These are phyloP conservation scores for Eciton burchellii DNA, from an alignment of 1,140 invertebrate species.

Conservation along the genomic window DNA sequence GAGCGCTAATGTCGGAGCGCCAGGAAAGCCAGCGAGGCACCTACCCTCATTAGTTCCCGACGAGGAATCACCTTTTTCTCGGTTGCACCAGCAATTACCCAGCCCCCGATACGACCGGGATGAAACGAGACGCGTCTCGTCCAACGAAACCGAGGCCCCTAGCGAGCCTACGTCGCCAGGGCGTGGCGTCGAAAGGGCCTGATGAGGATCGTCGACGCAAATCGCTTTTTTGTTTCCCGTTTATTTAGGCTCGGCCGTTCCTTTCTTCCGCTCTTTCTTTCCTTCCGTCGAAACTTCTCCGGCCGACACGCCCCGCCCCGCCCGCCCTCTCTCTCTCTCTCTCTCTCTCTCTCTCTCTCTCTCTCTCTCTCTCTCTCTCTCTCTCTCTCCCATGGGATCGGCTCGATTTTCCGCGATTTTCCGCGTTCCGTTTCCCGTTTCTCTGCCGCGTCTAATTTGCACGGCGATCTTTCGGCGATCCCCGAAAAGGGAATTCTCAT, in stretches of 20 bases:
- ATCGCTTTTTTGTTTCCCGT: slow-evolving; percentile 52
- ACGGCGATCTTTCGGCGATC: not conserved
- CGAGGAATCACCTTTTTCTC: slow-evolving; percentile 53
- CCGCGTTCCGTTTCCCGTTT: not conserved
- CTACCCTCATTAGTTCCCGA: slow-evolving; percentile 50
- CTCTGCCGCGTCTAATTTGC: not conserved
- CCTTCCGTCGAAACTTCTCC: slow-evolving; percentile 30
- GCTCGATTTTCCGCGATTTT: slow-evolving; percentile 8
- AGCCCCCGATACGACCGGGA: slow-evolving; percentile 17
- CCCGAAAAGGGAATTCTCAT: slow-evolving; percentile 30
- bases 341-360: too few species aligned
- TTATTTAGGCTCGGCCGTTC: not conserved
- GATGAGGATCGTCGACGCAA: slow-evolving; percentile 46
- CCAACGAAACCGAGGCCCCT: slow-evolving; percentile 31
- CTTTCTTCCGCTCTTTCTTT: not conserved
- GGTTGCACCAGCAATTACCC: slow-evolving; percentile 47
- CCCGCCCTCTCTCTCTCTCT: too few species aligned
- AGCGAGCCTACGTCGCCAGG: slow-evolving; percentile 35
- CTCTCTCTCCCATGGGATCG: too few species aligned
- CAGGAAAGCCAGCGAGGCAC: slow-evolving; percentile 26
- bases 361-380: too few species aligned
- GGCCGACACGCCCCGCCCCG: slow-evolving; percentile 12
- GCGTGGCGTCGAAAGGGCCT: slow-evolving; percentile 49
- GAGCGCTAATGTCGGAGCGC: not conserved
- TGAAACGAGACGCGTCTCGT: slow-evolving; percentile 52